Evolutionary conservation across 2,888 invertebrate genomes (phyloP).

Genomic region (Diplazon laetatorius): DNA sequence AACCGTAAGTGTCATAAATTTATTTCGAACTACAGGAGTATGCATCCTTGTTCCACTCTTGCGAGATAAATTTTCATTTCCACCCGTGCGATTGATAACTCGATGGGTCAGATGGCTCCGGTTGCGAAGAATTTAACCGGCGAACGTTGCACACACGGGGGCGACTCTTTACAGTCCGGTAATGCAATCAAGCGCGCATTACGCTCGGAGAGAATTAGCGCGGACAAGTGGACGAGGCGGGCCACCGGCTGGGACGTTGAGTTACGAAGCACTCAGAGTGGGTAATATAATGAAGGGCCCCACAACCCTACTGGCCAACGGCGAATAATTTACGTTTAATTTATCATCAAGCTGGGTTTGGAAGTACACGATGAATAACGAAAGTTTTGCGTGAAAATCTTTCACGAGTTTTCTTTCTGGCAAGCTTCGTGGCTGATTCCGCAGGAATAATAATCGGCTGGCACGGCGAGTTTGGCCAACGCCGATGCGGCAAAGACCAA

Average conservation of each 20-base stretch:
- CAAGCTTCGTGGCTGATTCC: too few species aligned
- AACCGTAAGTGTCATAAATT: background rate
- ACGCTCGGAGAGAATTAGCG: slow-evolving; percentile 40
- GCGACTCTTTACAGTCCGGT: background rate
- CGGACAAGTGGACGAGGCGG: slow-evolving; percentile 38
- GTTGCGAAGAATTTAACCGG: background rate
- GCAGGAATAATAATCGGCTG: background rate
- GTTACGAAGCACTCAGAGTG: slow-evolving; percentile 51
- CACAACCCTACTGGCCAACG: background rate
- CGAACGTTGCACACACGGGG: background rate
- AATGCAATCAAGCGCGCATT: slow-evolving; percentile 14
- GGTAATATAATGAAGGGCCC: slow-evolving; percentile 39
- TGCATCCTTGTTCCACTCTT: background rate
- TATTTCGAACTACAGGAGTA: background rate
- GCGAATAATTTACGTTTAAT: slow-evolving; percentile 33
- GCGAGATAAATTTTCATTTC: slow-evolving; percentile 18
- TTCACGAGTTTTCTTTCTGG: background rate
- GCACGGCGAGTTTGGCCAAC: background rate
- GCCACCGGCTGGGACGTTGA: slow-evolving; percentile 52
- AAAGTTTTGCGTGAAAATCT: background rate
- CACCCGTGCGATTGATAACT: slow-evolving; percentile 17
- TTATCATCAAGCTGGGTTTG: slow-evolving; percentile 16
- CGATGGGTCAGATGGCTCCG: slow-evolving; percentile 6
- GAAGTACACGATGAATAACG: background rate
- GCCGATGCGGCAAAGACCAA: background rate